Conservation (phyloP, 2,113 vertebrate species). For the Canis aureus region DNA sequence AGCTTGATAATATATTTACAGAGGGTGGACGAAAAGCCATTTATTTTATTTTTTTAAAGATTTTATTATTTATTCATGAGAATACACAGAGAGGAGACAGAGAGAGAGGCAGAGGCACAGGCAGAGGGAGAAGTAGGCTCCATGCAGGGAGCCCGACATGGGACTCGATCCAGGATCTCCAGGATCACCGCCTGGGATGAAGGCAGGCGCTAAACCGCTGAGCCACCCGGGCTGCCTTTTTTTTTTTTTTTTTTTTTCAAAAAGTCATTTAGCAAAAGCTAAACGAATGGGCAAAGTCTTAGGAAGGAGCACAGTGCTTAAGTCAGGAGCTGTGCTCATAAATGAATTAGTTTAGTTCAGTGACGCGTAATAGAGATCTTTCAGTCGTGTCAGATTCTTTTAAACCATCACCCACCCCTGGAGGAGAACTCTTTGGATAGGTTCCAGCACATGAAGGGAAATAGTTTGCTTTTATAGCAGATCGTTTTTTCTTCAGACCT, state of each 20-base stretch:
- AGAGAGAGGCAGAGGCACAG: too few species aligned
- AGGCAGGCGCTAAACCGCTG: too few species aligned
- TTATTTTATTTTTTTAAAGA: not conserved
- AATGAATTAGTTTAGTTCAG: slow-evolving; percentile 34
- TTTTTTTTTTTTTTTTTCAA: not conserved
- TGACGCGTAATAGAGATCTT: slow-evolving; percentile 37
- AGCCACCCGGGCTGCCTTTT: too few species aligned
- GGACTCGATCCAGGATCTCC: too few species aligned
- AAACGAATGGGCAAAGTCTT: not conserved
- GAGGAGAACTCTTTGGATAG: slow-evolving; percentile 18
- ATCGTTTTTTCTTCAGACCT: slow-evolving; percentile 39
- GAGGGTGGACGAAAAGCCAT: not conserved
- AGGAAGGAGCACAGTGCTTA: not conserved
- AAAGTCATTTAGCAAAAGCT: slow-evolving; percentile 18
- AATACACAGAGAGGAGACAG: too few species aligned
- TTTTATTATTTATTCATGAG: too few species aligned
- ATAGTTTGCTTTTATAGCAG: slow-evolving; percentile 62
- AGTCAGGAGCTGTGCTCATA: not conserved
- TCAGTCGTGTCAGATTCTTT: slow-evolving; percentile 49
- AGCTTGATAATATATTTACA: not conserved
- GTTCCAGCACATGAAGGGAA: slow-evolving; percentile 49
- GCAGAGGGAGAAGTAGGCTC: too few species aligned
- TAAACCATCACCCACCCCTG: slow-evolving; percentile 23
- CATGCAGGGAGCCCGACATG: too few species aligned
- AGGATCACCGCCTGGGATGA: too few species aligned